Base-by-base conservation (phyloP, 2,113 vertebrate genomes). In the Esox niger region DNA sequence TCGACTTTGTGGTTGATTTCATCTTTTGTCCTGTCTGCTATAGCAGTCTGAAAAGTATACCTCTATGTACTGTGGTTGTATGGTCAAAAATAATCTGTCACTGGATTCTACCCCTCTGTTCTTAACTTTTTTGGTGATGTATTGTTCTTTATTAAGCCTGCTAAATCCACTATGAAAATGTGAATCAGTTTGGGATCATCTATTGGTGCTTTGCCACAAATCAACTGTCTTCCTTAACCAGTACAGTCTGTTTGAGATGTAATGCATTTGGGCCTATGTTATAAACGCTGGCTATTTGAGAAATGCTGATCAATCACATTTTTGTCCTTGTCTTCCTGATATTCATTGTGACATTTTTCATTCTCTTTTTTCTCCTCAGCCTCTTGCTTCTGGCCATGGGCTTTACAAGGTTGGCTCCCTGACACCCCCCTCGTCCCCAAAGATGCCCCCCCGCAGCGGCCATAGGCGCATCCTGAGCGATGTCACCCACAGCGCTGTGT, bases 401-500 rank as follows among this genome's bases (percentile, higher is more conserved):
- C 66, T 90, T 0, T 94, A 95, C 82, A 98, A 95, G 88, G 77
- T 89, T 11, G 94, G 95, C 73, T 96, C 96, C n/a, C 89, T 98
- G 71, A 99, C 97, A 0, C 97, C 97, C 0, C 97, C 97, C 0
- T 97, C 95, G 0, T 99, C 97, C 4, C 97, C 97, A 38, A 99
- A 98, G 91, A 92, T 91, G 0, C 93, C 94, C 23, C 89, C 95
- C 7, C 95, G 95, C 2, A 93, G 93, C 0, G 95, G 97, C 13
- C 97, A 99, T 86, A 83, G 97, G 71, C 90, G 97, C 73, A 99
- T 99, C 78, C 91, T 99, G 74, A 99, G 97, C 8, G 97, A 99
- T 0, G 95, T 99, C 77, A 99, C 97, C 15, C 96, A 98, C 89
- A 99, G 97, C 2, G 90, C 96, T 0, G 93, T 99, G 27, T 99